Percentiles rank a stretch among this genome's conserved stretches.
Conservation (phyloP, 2,888 invertebrate genomes). For the Chironomus riparius region DNA sequence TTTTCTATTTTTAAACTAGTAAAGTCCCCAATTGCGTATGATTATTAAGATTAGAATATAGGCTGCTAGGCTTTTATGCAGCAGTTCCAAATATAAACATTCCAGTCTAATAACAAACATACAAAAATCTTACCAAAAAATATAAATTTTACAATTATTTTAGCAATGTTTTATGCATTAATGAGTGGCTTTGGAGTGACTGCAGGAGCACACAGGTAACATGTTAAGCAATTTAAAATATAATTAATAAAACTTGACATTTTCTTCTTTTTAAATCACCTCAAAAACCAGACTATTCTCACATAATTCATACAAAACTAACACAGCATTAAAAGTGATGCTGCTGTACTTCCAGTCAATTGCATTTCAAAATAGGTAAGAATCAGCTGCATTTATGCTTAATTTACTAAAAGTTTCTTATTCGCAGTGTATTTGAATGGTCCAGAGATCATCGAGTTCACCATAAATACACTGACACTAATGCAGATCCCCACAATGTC, state of each 20-base stretch:
- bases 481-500: constrained; percentile 21
- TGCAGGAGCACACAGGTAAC: constrained; percentile 73
- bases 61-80: too few species aligned
- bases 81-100: too few species aligned
- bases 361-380: constrained; percentile 72
- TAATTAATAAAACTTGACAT: too few species aligned
- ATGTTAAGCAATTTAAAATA: too few species aligned
- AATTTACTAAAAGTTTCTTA: neutral
- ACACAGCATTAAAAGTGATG: constrained; percentile 68
- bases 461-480: constrained; percentile 18
- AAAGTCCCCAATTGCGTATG: too few species aligned
- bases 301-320: constrained; percentile 87
- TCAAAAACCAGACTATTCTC: constrained; percentile 65
- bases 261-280: too few species aligned
- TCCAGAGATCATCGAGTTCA: constrained; percentile 31
- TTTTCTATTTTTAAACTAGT: too few species aligned
- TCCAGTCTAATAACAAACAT: too few species aligned
- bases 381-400: neutral
- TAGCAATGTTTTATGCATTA: neutral
- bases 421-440: constrained; percentile 65
- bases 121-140: too few species aligned
- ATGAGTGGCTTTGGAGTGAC: constrained; percentile 50
- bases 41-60: too few species aligned
- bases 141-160: neutral
- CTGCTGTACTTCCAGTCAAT: constrained; percentile 73